Percentiles rank a stretch among this genome's conserved stretches.
Evolutionary conservation across 2,888 invertebrate genomes (phyloP).

Genomic region (Desoria tigrina): DNA sequence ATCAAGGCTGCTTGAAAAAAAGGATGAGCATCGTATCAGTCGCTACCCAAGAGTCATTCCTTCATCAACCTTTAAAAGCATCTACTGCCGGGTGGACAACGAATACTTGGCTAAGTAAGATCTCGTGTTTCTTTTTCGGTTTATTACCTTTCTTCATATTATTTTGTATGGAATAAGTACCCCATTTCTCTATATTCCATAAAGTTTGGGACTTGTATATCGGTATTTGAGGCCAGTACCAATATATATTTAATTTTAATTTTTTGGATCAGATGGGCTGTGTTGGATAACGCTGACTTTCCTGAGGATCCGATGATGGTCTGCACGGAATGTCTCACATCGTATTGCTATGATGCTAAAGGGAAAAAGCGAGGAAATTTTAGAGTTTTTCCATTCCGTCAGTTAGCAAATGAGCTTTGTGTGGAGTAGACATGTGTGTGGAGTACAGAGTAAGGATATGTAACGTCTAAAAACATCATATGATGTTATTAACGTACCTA

Average conservation of each 20-base stretch:
- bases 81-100: constrained; percentile 45
- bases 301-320: constrained; percentile 48
- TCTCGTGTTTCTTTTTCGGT: neutral
- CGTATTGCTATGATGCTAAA: constrained; percentile 40
- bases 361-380: constrained; percentile 34
- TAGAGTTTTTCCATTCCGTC: constrained; percentile 54
- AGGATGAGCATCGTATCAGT: constrained; percentile 26
- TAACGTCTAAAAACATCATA: too few species aligned
- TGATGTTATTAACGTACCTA: too few species aligned
- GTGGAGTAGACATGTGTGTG: too few species aligned
- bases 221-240: neutral
- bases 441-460: too few species aligned
- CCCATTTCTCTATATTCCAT: too few species aligned
- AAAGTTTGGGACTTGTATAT: too few species aligned
- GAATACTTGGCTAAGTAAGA: constrained; percentile 41
- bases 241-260: neutral
- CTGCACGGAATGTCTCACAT: constrained; percentile 43
- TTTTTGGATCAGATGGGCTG: constrained; percentile 42
- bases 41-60: constrained; percentile 32
- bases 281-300: constrained; percentile 35
- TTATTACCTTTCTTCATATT: too few species aligned
- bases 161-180: too few species aligned
- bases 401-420: constrained; percentile 33
- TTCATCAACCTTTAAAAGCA: constrained; percentile 32
- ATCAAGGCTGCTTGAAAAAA: constrained; percentile 31